Conservation (phyloP, 2,113 vertebrate species). For the Corythaeola cristata region DNA sequence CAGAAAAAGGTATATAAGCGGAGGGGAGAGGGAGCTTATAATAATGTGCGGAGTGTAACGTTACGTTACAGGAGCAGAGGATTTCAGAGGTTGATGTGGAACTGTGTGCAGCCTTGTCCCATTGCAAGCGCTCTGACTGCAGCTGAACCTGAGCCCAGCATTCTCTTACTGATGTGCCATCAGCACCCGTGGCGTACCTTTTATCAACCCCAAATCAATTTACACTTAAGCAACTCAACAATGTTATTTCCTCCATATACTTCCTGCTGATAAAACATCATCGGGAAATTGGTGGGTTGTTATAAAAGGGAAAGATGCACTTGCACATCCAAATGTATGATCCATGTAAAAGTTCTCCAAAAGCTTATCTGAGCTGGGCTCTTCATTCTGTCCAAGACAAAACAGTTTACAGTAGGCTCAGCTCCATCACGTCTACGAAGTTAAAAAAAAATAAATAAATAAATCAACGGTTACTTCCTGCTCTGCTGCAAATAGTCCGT, state of each 20-base stretch:
- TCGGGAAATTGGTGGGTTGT: neutral
- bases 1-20: neutral
- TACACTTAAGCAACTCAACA: neutral
- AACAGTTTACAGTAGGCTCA: neutral
- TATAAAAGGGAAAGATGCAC: neutral
- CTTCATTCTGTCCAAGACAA: neutral
- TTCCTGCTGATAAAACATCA: neutral
- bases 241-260: neutral
- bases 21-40: neutral
- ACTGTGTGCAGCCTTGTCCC: neutral
- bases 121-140: neutral
- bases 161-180: neutral
- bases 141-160: neutral
- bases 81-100: neutral
- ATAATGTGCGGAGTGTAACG: neutral
- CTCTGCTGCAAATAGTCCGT: neutral
- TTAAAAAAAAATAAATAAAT: neutral
- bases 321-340: neutral
- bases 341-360: neutral
- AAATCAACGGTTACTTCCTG: neutral
- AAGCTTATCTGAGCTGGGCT: neutral
- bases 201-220: neutral
- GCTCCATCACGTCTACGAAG: neutral
- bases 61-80: neutral
- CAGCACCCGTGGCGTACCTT: neutral